Conservation (phyloP, 2,888 invertebrate species). For the Cephus pygmeus region DNA sequence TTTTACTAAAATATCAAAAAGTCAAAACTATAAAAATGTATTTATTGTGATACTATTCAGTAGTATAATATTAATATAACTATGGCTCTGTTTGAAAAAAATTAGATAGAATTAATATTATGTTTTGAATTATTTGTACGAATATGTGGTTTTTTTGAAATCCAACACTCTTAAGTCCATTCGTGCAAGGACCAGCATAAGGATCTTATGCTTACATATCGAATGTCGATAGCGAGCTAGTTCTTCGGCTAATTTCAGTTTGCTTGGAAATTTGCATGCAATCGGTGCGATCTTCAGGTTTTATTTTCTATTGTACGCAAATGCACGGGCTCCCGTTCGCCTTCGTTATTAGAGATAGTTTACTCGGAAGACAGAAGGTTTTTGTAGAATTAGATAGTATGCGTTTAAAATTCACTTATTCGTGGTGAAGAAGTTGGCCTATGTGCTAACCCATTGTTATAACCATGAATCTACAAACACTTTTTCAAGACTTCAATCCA, state of each 20-base stretch:
- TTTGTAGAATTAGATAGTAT: slow-evolving; percentile 22
- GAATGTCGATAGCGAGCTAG: slow-evolving; percentile 14
- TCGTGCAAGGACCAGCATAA: no score
- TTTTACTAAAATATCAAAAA: no score
- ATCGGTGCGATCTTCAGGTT: slow-evolving; percentile 24
- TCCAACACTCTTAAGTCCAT: neutral
- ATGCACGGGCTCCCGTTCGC: slow-evolving; percentile 27
- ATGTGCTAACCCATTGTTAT: slow-evolving; percentile 31
- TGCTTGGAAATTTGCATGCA: slow-evolving; percentile 34
- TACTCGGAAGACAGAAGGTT: neutral
- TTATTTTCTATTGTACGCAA: slow-evolving; percentile 28
- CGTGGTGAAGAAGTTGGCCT: slow-evolving; percentile 42
- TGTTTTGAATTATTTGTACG: neutral
- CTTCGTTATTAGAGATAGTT: slow-evolving; percentile 19
- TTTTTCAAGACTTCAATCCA: slow-evolving; percentile 93
- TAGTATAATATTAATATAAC: neutral
- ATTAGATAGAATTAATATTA: neutral
- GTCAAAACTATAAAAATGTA: neutral
- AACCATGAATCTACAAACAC: slow-evolving; percentile 86
- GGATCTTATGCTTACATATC: slow-evolving; percentile 12
- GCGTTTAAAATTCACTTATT: slow-evolving; percentile 23
- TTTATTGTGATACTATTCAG: neutral
- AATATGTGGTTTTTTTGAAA: neutral
- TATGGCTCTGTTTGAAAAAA: neutral
- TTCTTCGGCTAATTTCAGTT: slow-evolving; percentile 38